Evolutionary conservation across 2,888 invertebrate species (phyloP).

Genomic region (Chrysolina americana): DNA sequence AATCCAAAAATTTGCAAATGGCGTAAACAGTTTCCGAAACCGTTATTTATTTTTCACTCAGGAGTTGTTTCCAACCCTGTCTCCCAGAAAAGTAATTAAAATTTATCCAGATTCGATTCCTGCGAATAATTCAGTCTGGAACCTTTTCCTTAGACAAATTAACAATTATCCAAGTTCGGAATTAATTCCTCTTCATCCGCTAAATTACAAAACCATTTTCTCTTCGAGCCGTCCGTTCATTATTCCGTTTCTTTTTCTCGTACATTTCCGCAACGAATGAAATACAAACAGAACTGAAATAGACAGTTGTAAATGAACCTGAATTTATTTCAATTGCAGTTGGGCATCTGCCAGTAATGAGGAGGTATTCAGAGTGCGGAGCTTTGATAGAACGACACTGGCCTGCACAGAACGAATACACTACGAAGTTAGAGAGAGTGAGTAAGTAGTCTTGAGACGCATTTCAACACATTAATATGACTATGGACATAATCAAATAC

Average conservation of each 20-base stretch:
- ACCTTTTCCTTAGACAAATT: conserved; percentile 34
- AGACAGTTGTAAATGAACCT: conserved; percentile 23
- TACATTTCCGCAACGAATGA: conserved; percentile 13
- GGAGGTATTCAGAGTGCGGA: neutral
- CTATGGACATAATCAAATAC: too few species aligned
- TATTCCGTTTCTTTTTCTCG: conserved; percentile 26
- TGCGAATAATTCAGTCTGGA: conserved; percentile 28
- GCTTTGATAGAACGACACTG: neutral
- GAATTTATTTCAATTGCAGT: conserved; percentile 16
- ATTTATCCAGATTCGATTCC: conserved; percentile 25
- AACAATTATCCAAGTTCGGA: conserved; percentile 35
- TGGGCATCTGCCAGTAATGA: conserved; percentile 23
- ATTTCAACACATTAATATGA: too few species aligned
- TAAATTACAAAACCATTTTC: conserved; percentile 25
- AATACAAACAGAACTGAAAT: conserved; percentile 17
- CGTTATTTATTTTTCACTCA: neutral
- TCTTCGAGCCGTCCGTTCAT: conserved; percentile 22
- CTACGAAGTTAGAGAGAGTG: too few species aligned
- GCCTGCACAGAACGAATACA: neutral
- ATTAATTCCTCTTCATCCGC: conserved; percentile 29
- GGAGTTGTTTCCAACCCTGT: neutral
- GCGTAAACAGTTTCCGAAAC: neutral
- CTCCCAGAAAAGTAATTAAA: conserved; percentile 19
- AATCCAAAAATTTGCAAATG: too few species aligned
- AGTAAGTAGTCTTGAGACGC: too few species aligned